Evolutionary conservation across 2,888 invertebrate species (phyloP), one percentile per base, ranked within the genome.

Genomic region (Imbricaverruca yamaguchii): DNA sequence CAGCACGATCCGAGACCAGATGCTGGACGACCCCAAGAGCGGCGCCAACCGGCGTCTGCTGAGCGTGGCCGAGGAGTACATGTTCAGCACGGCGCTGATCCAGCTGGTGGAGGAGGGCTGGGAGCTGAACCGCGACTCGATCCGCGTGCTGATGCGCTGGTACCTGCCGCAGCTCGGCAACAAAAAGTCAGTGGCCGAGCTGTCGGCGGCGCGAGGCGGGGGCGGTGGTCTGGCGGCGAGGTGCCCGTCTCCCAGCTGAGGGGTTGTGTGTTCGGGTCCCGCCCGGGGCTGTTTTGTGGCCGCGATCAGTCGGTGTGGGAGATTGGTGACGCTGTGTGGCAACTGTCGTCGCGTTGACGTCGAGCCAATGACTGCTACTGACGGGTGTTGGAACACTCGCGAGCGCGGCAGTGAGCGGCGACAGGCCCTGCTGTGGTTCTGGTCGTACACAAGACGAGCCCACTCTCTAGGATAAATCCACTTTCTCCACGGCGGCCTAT

Each of bases 111-210:
- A 79, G 57, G 79, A 79, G 57, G 79, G 79, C 79, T 79, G 79
- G 79, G 79, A 79, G 79, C 59, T 79, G 57, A 79, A 79, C 79
- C n/a, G 79, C 13, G 79, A 79, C 79, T 79, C 79, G 25, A 79
- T 79, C 59, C 79, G 79, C 25, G 79, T 79, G 15, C 79, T 79
- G n/a, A 56, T 79, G 79, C 57, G 92, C 0, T 89, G 97, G 85
- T 94, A 97, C 88, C 88, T 96, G 55, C 90, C 95, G 25, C 97
- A 97, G 87, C 97, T 93, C 86, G 93, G 92, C 86, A 88, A 69
- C 15, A 69, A 74, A 55, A 74, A 74, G 74, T 74, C 10, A 55
- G 74, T 21, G 2, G 15, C 13, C 4, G 39, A n/a, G 63, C 9
- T 21, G 63, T 9, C 1, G 63, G 9, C 9, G n/a, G 63, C 7